Base-by-base conservation (phyloP, 2,888 invertebrate species). In the Lapara coniferarum region DNA sequence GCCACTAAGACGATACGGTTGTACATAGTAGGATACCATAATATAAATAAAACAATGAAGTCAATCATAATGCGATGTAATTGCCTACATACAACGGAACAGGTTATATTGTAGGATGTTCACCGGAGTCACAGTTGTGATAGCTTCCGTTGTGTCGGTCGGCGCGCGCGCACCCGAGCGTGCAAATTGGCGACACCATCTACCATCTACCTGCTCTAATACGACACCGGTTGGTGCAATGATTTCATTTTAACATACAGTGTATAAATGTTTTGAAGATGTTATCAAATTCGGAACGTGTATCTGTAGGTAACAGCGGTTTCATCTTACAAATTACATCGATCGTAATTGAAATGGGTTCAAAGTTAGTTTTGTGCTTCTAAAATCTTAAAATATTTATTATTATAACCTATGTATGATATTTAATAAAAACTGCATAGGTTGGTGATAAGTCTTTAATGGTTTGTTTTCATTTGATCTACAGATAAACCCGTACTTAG, bases 161-260 rank as follows among this genome's bases (percentile, higher is more conserved):
- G 59, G 79, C 86, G 86, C 87, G 76, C 75, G 86, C 86, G 87
- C 91, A 90, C 52, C 86, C 81, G 73, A 86, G 85, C 92, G 87
- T 87, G 85, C 82, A 81, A 79, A 76, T 79, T 76, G 77, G 49
- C 63, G 49, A 63, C 63, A 63, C 16, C 63, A 63, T 63, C 49
- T 63, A 78, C 81, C 80, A 63, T 63, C 49, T 63, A 78, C 81
- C 80, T 46, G 63, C 51, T 56, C 57, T 37, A 51, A 63, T 46
- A 49, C 63, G n/a, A 30, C 51, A 16, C 51, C 37, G 68, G n/a
- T 49, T 59, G 30, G 19, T 37, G 51, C 30, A 16, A 14, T 10
- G 55, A 55, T 55, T 55, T 19, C 19, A 19, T 55, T 19, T 10
- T 19, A 10, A 3, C 10, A 10, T 13, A 12, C 12, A 51, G 51